Evolutionary conservation across 37 sponge, comb jelly and placozoan genomes (phyloP).

Genomic region (Aplysina aerophoba): DNA sequence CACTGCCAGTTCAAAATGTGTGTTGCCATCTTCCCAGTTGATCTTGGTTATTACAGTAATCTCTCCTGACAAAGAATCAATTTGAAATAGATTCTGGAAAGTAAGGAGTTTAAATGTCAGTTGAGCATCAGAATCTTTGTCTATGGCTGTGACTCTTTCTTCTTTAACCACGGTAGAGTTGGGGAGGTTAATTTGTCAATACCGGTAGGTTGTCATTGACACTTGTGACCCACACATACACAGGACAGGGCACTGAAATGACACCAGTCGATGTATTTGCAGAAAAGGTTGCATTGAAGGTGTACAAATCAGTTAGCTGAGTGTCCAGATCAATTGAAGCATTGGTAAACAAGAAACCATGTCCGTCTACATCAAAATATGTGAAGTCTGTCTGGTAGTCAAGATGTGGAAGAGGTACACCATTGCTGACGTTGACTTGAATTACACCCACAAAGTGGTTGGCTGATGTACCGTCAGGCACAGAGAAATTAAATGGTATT

Average conservation of each 20-base stretch:
- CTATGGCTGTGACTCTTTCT: conserved; percentile 29
- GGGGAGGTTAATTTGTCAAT: conserved; percentile 50
- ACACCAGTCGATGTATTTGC: background rate
- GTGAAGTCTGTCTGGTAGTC: background rate
- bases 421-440: background rate
- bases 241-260: background rate
- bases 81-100: background rate
- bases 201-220: conserved; percentile 13
- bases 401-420: background rate
- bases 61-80: conserved; percentile 16
- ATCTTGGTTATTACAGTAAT: background rate
- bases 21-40: conserved; percentile 37
- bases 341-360: conserved; percentile 9
- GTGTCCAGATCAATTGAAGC: background rate
- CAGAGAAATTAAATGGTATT: background rate
- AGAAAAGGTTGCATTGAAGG: background rate
- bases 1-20: background rate
- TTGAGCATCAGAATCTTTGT: conserved; percentile 28
- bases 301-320: background rate
- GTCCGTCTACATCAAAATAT: background rate
- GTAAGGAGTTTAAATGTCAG: conserved; percentile 34
- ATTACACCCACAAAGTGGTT: conserved; percentile 36
- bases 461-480: conserved; percentile 18
- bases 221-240: background rate
- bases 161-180: conserved; percentile 15